phyloP scores from a whole-genome alignment of 2,888 invertebrate species.

The Miltochrista miniata region DNA sequence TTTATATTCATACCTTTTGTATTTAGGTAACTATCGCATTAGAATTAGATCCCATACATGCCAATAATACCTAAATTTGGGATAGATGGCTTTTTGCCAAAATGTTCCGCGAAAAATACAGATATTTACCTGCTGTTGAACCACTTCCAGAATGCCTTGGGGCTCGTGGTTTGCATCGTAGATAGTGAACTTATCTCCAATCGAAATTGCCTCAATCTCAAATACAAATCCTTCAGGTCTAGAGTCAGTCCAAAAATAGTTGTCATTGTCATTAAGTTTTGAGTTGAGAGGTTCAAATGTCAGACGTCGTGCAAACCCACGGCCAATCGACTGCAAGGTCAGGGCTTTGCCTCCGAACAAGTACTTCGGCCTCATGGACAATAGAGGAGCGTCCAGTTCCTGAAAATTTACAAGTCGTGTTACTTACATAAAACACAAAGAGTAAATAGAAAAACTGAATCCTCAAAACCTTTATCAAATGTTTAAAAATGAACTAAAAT shows the following conservation, averaged over 20 bases:
- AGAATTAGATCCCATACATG: no score
- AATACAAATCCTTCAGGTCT: conserved; percentile 89
- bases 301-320: conserved; percentile 89
- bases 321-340: conserved; percentile 86
- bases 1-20: no score
- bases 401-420: conserved; percentile 62
- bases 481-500: not conserved
- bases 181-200: conserved; percentile 89
- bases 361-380: conserved; percentile 79
- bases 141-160: conserved; percentile 87
- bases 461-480: not conserved
- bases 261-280: conserved; percentile 86
- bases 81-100: not conserved
- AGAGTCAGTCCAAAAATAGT: conserved; percentile 92
- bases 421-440: conserved; percentile 22
- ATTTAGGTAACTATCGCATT: no score
- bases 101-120: not conserved
- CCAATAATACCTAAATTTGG: no score
- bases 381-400: conserved; percentile 70
- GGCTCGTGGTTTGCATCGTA: conserved; percentile 86
- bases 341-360: conserved; percentile 87
- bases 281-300: conserved; percentile 87
- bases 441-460: conserved; percentile 5
- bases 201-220: conserved; percentile 86
- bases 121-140: conserved; percentile 84